phyloP scores from a whole-genome alignment of 2,888 invertebrate species.

The Folsomia candida region DNA sequence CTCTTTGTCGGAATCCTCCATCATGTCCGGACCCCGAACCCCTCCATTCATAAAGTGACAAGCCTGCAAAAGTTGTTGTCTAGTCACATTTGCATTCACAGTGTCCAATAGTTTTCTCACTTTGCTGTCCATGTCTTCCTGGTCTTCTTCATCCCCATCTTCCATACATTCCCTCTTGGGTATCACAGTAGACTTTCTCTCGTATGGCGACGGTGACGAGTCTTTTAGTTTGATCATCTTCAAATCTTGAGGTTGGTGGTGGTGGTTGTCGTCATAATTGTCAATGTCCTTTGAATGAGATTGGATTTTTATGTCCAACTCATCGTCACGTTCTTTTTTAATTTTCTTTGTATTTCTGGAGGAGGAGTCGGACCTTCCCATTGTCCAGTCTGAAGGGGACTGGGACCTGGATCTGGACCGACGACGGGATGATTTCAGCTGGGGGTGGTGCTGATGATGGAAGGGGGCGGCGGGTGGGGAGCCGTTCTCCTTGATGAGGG shows the following conservation, averaged over 20 bases:
- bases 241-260: constrained; percentile 53
- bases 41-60: constrained; percentile 62
- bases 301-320: too few relatives aligned
- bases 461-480: constrained; percentile 13
- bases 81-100: constrained; percentile 68
- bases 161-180: constrained; percentile 53
- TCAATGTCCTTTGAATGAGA: constrained; percentile 28
- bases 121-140: constrained; percentile 50
- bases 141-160: constrained; percentile 38
- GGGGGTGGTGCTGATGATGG: constrained; percentile 20
- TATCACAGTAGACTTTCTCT: too few relatives aligned
- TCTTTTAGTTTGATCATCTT: constrained; percentile 52
- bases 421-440: constrained; percentile 22
- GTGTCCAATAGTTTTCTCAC: constrained; percentile 72
- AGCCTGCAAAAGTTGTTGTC: constrained; percentile 69
- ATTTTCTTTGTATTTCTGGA: constrained; percentile 29
- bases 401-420: constrained; percentile 31
- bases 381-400: constrained; percentile 37
- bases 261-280: constrained; percentile 36
- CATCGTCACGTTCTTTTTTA: constrained; percentile 32
- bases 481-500: constrained; percentile 22
- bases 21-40: constrained; percentile 29
- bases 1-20: constrained; percentile 30
- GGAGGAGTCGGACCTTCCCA: too few relatives aligned
- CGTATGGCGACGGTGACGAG: background rate